Percentiles rank a stretch among this genome's conserved stretches.
phyloP scores from a whole-genome alignment of 2,888 invertebrate species.

The Aquatica leii region DNA sequence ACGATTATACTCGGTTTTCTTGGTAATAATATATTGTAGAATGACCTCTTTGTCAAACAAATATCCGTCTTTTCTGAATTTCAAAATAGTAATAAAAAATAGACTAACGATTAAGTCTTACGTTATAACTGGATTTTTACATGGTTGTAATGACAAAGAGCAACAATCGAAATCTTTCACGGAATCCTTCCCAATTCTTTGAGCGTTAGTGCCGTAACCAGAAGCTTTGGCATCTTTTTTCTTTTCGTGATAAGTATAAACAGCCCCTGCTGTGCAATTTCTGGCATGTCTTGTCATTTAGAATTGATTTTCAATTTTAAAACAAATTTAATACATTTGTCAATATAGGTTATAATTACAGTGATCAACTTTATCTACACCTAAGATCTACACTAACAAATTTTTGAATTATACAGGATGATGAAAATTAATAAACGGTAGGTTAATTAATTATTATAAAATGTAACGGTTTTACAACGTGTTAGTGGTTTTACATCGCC shows the following conservation, averaged over 20 bases:
- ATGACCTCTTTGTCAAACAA: slow-evolving; percentile 98
- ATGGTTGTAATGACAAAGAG: slow-evolving; percentile 95
- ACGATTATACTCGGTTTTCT: slow-evolving; percentile 90
- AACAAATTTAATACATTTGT: too few relatives aligned
- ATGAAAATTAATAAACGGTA: too few relatives aligned
- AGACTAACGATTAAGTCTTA: slow-evolving; percentile 55
- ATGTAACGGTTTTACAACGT: too few relatives aligned
- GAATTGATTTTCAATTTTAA: neutral
- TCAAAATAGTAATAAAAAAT: neutral
- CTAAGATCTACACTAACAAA: too few relatives aligned
- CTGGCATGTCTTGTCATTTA: slow-evolving; percentile 94
- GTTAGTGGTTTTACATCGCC: too few relatives aligned
- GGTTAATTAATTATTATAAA: too few relatives aligned
- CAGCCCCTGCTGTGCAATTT: slow-evolving; percentile 98
- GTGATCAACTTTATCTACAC: too few relatives aligned
- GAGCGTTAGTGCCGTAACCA: slow-evolving; percentile 89
- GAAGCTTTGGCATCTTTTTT: slow-evolving; percentile 94
- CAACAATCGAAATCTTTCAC: slow-evolving; percentile 98
- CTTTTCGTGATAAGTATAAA: slow-evolving; percentile 98
- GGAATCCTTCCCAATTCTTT: slow-evolving; percentile 92
- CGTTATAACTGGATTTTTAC: slow-evolving; percentile 91
- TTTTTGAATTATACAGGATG: too few relatives aligned
- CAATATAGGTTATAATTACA: too few relatives aligned
- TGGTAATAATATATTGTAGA: slow-evolving; percentile 91
- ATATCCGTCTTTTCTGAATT: slow-evolving; percentile 79